Base-by-base conservation (phyloP, 2,888 invertebrate species). In the Acronicta leporina region DNA sequence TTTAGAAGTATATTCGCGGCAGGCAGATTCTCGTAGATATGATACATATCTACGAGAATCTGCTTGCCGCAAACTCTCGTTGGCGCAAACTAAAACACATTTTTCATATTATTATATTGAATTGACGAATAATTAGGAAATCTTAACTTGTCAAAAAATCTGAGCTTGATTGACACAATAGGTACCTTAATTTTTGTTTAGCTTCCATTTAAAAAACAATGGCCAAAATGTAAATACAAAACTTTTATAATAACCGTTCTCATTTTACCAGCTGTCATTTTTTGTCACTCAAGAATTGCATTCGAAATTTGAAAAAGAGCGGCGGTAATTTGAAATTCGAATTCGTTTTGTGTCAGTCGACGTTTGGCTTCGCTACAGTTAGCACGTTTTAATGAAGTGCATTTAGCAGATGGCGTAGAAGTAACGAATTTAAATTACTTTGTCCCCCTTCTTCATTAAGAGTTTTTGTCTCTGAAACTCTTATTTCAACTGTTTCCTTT, bases 341-440 rank as follows among this genome's bases (percentile, higher is more conserved):
- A 89, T 88, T 85, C 81, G 77, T 75, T 75, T 70, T 63, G 66
- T 73, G 69, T 84, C 85, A 85, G 85, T 87, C 79, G 76, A 66
- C 80, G 77, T 77, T 73, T 77, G 70, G 73, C 85, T 77, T 65
- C 80, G 73, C 73, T 73, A 79, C 81, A 77, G 85, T 85, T 85
- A 86, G 87, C 87, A 86, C 87, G 85, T 86, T 84, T 87, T 90
- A 90, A 91, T 88, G 85, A 91, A 90, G 88, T 87, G 88, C 87
- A 87, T 87, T 88, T 86, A 85, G 72, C 90, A 90, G 90, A 89
- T 88, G 89, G 86, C 82, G 81, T 78, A 79, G 74, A 77, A 79
- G 80, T 87, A 86, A 87, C 85, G 84, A 87, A 90, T 89, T 92
- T 83, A 87, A 91, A 90, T 88, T 81, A 87, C 84, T 88, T 83